These are phyloP conservation scores for Meles meles DNA, from an alignment of 2,113 vertebrate genomes.

Conservation along the genomic window DNA sequence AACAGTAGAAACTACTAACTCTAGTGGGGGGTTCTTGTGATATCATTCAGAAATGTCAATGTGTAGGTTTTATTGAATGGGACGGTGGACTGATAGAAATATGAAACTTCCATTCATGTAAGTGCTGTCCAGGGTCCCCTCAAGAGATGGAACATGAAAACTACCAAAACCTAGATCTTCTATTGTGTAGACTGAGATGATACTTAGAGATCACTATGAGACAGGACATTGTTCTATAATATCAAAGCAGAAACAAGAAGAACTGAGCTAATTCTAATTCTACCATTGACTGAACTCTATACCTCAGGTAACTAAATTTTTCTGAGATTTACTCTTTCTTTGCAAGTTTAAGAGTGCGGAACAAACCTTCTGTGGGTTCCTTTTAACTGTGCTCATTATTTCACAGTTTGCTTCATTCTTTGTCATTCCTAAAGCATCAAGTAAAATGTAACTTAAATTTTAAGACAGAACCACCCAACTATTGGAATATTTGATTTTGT, in stretches of 20 bases:
- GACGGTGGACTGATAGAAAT: not conserved
- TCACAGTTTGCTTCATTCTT: not conserved
- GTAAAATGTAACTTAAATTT: not conserved
- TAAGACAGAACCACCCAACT: not conserved
- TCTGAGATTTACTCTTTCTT: not conserved
- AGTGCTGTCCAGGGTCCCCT: not conserved
- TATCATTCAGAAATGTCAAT: not conserved
- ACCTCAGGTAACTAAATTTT: not conserved
- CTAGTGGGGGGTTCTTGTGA: not conserved
- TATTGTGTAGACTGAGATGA: not conserved
- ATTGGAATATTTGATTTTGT: not conserved
- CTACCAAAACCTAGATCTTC: not conserved
- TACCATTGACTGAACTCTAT: not conserved
- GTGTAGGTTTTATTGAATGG: not conserved
- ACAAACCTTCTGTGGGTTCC: not conserved
- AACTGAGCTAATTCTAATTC: not conserved
- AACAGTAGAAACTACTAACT: not conserved
- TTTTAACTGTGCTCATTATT: not conserved
- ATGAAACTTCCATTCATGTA: not conserved
- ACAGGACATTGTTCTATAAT: not conserved
- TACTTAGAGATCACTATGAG: not conserved
- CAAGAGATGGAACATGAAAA: not conserved
- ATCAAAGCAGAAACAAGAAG: not conserved
- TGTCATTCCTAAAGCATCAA: not conserved
- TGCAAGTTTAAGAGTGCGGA: not conserved